A percentile compares a stretch with the other conserved stretches of the same genome.
Conservation (phyloP, 2,888 invertebrate species). For the Asteroscopus sphinx region DNA sequence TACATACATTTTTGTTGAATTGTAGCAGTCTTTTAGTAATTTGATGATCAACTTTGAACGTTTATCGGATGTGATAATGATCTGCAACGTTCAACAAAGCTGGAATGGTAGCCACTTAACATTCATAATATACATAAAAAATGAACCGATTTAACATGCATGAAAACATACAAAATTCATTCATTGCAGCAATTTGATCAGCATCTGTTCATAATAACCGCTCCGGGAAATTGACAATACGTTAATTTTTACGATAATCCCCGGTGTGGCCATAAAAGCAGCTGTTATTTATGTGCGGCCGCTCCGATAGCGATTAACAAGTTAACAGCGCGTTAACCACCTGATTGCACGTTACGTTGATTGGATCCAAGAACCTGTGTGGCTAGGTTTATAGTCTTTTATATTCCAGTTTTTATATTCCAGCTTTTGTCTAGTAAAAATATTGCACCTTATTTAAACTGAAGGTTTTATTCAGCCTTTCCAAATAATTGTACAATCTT, state of each 20-base stretch:
- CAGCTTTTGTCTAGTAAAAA: too few relatives aligned
- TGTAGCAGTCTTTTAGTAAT: too few relatives aligned
- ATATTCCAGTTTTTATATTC: too few relatives aligned
- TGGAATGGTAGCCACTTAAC: conserved; percentile 26
- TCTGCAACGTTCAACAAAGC: neutral
- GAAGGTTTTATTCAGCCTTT: too few relatives aligned
- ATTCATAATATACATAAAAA: conserved; percentile 36
- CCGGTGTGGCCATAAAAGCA: conserved; percentile 46
- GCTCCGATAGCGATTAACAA: conserved; percentile 44
- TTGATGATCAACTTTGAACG: too few relatives aligned
- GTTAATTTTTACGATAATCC: conserved; percentile 61
- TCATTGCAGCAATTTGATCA: conserved; percentile 36
- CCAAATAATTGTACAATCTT: too few relatives aligned
- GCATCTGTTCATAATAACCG: conserved; percentile 49
- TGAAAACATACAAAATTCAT: conserved; percentile 26
- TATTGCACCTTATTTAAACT: too few relatives aligned
- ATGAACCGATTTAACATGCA: conserved; percentile 26
- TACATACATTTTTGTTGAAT: too few relatives aligned
- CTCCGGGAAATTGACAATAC: conserved; percentile 54
- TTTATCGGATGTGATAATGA: neutral
- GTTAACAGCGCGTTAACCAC: conserved; percentile 53
- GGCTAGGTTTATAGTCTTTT: too few relatives aligned
- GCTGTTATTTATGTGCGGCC: conserved; percentile 20
- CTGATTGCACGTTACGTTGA: conserved; percentile 47
- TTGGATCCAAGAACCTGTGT: conserved; percentile 7